Conservation (phyloP, 2,888 invertebrate species). For the Drosophila cognata region DNA sequence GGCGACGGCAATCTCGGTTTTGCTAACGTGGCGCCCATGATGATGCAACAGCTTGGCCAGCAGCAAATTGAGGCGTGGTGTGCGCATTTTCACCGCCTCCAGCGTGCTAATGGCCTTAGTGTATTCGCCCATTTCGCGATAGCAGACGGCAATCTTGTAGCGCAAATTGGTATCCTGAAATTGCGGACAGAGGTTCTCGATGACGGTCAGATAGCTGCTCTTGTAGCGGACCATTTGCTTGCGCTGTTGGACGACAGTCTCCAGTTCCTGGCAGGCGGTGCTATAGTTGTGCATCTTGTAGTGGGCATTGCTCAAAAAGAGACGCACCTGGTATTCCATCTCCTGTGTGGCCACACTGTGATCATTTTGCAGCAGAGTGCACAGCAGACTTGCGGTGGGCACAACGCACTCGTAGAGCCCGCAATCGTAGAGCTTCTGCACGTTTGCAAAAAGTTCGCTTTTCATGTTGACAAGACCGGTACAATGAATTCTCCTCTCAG, state of each 20-base stretch:
- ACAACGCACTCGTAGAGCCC: slow-evolving; percentile 91
- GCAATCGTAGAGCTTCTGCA: slow-evolving; percentile 89
- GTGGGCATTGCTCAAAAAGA: slow-evolving; percentile 89
- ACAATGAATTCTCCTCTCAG: neutral
- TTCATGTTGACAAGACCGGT: slow-evolving; percentile 83
- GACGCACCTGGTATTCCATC: slow-evolving; percentile 89
- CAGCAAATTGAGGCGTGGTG: slow-evolving; percentile 91
- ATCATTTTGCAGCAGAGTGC: slow-evolving; percentile 89
- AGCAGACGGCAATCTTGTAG: slow-evolving; percentile 89
- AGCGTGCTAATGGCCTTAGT: slow-evolving; percentile 86
- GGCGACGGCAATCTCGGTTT: slow-evolving; percentile 89
- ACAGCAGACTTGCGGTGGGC: slow-evolving; percentile 88
- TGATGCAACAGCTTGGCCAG: slow-evolving; percentile 90
- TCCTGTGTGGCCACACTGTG: slow-evolving; percentile 85
- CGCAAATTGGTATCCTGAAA: slow-evolving; percentile 88
- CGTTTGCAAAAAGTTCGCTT: slow-evolving; percentile 88
- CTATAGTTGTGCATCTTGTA: slow-evolving; percentile 88
- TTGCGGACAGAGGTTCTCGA: slow-evolving; percentile 78
- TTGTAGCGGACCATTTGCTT: slow-evolving; percentile 79
- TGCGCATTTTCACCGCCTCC: slow-evolving; percentile 87
- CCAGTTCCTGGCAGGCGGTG: slow-evolving; percentile 88
- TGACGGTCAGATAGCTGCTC: slow-evolving; percentile 65
- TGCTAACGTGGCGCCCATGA: slow-evolving; percentile 87
- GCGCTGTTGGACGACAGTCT: slow-evolving; percentile 86
- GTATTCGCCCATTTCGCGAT: slow-evolving; percentile 88